A percentile compares a stretch with the other conserved stretches of the same genome.
These are phyloP conservation scores for Intellagama lesueurii DNA, from an alignment of 2,797 vertebrate genomes.

Conservation along the genomic window DNA sequence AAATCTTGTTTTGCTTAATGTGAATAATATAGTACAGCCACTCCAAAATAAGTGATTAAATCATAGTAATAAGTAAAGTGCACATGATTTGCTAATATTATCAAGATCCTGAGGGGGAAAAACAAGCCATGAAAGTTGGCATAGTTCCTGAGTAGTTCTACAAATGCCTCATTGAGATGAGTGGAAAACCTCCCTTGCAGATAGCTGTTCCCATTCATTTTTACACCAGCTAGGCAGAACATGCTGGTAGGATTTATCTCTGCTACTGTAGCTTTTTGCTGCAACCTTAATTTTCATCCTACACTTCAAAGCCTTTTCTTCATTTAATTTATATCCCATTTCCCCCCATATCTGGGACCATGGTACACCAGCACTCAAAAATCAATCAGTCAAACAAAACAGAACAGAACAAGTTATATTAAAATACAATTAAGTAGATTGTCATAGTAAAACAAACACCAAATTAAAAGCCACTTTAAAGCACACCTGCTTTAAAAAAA, in stretches of 20 bases:
- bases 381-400: too few species aligned
- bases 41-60: conserved; percentile 1
- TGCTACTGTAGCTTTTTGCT: conserved; percentile 20
- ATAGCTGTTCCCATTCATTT: background rate
- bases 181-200: background rate
- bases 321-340: too few species aligned
- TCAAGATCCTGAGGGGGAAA: background rate
- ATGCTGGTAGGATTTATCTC: background rate
- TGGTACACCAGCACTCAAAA: too few species aligned
- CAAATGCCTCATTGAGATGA: background rate
- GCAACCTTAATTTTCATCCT: conserved; percentile 23
- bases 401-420: too few species aligned
- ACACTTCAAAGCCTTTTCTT: background rate
- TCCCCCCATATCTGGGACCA: too few species aligned
- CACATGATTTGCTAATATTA: background rate
- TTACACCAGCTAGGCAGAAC: background rate
- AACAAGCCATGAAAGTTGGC: background rate
- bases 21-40: conserved; percentile 24
- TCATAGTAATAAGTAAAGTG: background rate
- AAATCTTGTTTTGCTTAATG: conserved; percentile 17
- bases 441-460: too few species aligned
- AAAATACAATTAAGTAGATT: too few species aligned
- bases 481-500: too few species aligned
- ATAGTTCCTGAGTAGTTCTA: background rate
- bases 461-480: too few species aligned